These are phyloP conservation scores for Panagrolaimus sp. DNA, from an alignment of 1,140 invertebrate genomes.

Conservation along the genomic window DNA sequence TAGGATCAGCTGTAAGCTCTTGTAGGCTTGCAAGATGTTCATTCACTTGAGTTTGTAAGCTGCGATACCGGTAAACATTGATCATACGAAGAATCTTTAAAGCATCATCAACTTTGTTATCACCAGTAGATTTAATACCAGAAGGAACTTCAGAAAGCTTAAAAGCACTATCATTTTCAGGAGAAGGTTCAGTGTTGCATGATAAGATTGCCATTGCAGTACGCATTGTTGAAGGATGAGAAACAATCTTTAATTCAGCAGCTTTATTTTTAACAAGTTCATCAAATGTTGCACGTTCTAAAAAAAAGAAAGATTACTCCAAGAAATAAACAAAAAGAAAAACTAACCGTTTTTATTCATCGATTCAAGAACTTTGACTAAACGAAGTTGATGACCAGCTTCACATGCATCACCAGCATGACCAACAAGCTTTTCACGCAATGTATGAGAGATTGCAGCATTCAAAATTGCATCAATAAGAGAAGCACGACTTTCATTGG, in stretches of 20 bases:
- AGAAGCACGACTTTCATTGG: no score
- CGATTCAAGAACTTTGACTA: no score
- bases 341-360: no score
- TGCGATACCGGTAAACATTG: slow-evolving; percentile 63
- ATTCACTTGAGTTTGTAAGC: slow-evolving; percentile 88
- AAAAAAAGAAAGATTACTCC: slow-evolving; percentile 13
- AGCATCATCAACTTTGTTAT: slow-evolving; percentile 27
- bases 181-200: not conserved
- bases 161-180: no score
- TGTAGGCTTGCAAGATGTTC: slow-evolving; percentile 85
- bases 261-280: slow-evolving; percentile 8
- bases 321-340: not conserved
- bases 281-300: not conserved
- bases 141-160: not conserved
- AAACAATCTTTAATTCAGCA: not conserved
- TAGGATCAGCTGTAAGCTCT: slow-evolving; percentile 86
- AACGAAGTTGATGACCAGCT: no score
- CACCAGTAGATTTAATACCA: not conserved
- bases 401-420: no score
- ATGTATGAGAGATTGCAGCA: no score
- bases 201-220: not conserved
- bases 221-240: not conserved
- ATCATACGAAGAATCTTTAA: slow-evolving; percentile 31
- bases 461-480: no score
- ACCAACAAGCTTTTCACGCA: no score